Percentiles rank a stretch among this genome's conserved stretches.
These are phyloP conservation scores for Phylloscopus trochilus DNA, from an alignment of 2,113 vertebrate species.

Conservation along the genomic window DNA sequence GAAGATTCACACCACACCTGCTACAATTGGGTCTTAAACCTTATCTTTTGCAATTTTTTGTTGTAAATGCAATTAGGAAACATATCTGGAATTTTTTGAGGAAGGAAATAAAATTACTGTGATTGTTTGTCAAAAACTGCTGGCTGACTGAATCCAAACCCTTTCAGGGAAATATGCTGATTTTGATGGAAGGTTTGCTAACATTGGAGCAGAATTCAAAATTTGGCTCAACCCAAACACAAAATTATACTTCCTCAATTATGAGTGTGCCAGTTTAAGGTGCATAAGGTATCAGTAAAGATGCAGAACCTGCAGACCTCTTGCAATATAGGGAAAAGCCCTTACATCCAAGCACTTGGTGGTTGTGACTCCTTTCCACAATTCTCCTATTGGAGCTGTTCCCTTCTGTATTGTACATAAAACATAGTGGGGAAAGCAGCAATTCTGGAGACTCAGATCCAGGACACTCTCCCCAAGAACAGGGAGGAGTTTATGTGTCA, in stretches of 20 bases:
- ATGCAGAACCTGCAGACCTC: not conserved
- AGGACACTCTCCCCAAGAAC: not conserved
- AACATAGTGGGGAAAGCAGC: not conserved
- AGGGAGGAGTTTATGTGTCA: not conserved
- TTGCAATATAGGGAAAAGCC: not conserved
- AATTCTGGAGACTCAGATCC: not conserved
- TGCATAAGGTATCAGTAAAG: not conserved
- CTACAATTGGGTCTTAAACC: not conserved
- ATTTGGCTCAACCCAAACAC: not conserved
- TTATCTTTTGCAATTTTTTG: not conserved
- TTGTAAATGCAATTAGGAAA: not conserved
- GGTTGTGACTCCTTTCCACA: not conserved
- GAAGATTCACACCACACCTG: not conserved
- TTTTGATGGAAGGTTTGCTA: not conserved
- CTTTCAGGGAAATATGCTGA: not conserved
- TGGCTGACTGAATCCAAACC: not conserved
- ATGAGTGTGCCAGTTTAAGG: not conserved
- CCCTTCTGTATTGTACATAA: not conserved
- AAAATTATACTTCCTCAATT: not conserved
- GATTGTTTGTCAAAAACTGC: not conserved
- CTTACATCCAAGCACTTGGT: not conserved
- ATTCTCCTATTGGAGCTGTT: not conserved
- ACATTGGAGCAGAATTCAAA: not conserved
- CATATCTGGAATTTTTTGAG: accelerated
- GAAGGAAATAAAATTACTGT: not conserved